Evolutionary conservation across 2,888 invertebrate species (phyloP), one percentile per base, ranked within the genome.

Genomic region (Melangyna quadrimaculata): DNA sequence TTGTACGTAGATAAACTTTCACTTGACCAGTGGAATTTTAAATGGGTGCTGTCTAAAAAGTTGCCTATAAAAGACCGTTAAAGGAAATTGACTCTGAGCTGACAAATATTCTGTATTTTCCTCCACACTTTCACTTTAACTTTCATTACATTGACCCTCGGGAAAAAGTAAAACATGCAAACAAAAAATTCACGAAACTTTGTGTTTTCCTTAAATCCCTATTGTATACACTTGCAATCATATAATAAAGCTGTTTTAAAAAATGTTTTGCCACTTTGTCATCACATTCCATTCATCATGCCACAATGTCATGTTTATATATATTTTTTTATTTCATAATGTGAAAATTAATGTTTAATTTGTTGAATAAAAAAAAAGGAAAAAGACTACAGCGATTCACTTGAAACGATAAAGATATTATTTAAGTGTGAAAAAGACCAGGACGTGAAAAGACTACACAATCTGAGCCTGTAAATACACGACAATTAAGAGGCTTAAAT

Each of bases 401-500:
- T 67, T 67, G n/a, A 17, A 51, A 37, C 10, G 48, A 67, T 51
- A 67, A 67, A 51, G 35, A 17, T 51, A 35, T 51, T 35, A 51
- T 51, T 67, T 67, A 24, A 67, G 51, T 51, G 67, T 67, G 67
- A 67, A 67, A 51, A 37, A n/a, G 24, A 24, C 67, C 51, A 51
- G 67, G 32, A 67, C 35, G 35, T 35, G 67, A 0, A 45, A 17
- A 24, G 35, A 35, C 35, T 67, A 51, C 67, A 51, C n/a, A 48
- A 51, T 67, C 35, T 24, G 67, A 35, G 35, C 51, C 51, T 67
- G 48, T 51, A 51, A 51, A 24, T 51, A 67, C 67, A 67, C 1
- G 24, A 37, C 67, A 51, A 67, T 67, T 67, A 67, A 67, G 51
- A 51, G 19, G 67, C 67, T 67, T 67, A 67, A 32, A 35, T 24